A percentile compares a stretch with the other conserved stretches of the same genome.
Evolutionary conservation across 2,888 invertebrate species (phyloP).

Genomic region (Sarcophaga subvicina): DNA sequence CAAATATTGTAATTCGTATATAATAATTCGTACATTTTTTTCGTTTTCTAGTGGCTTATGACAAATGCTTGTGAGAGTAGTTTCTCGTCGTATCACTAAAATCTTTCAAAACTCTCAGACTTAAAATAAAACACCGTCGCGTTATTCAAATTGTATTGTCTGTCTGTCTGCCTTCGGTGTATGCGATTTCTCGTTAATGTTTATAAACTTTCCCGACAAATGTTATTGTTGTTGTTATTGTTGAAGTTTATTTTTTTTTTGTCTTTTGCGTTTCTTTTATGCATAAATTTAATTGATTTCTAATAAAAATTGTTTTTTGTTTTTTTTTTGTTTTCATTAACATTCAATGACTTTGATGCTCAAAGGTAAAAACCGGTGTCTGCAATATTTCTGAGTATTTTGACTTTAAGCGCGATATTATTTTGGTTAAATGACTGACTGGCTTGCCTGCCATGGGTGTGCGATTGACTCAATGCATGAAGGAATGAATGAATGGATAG

Average conservation of each 20-base stretch:
- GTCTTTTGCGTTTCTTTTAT: conserved; percentile 25
- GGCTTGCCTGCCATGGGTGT: conserved; percentile 23
- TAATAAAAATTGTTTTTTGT: conserved; percentile 56
- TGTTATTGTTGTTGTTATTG: background rate
- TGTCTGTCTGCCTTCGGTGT: too few relatives aligned
- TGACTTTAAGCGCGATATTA: conserved; percentile 4
- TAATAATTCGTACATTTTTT: too few relatives aligned
- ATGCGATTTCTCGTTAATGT: background rate
- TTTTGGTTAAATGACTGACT: conserved; percentile 10
- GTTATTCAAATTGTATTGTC: background rate
- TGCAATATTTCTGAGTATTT: background rate
- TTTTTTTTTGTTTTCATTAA: background rate
- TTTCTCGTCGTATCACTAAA: background rate
- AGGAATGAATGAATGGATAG: background rate
- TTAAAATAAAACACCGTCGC: background rate
- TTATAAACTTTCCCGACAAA: conserved; percentile 62
- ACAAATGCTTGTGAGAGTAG: background rate
- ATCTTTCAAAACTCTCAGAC: background rate
- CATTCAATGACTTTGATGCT: conserved; percentile 42
- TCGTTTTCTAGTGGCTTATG: background rate
- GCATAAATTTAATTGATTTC: conserved; percentile 67
- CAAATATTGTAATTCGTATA: too few relatives aligned
- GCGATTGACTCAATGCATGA: conserved; percentile 20
- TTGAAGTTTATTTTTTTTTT: too few relatives aligned
- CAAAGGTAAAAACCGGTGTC: conserved; percentile 54